Base-by-base conservation (phyloP, 2,113 vertebrate genomes). In the Istiophorus platypterus region DNA sequence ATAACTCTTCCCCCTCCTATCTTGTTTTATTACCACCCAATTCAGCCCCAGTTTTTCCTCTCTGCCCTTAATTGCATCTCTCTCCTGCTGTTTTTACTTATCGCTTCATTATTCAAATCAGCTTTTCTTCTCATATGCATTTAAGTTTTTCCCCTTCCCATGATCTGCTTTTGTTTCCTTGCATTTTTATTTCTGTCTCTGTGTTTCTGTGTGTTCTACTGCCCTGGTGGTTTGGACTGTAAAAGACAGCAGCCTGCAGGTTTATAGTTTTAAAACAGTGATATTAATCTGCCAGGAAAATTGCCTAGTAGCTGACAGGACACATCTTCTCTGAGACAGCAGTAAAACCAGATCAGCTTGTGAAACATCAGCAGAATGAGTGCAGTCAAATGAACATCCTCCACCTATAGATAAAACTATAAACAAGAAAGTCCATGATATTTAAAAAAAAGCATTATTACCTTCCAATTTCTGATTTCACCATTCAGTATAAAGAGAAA, bases 1-100 rank as follows among this genome's bases (percentile, higher is more conserved):
- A 37, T 82, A 71, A 31, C 79, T 65, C 70, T 47, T 68, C 79
- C 45, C 37, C 65, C 62, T 34, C 64, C 51, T 64, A 34, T 83
- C 39, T 65, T 65, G 68, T 82, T 72, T 86, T 65, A 80, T 73
- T 78, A 59, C 42, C 65, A 56, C 51, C 85, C 79, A 66, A 18
- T 58, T 77, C 65, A 81, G 72, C 41, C 64, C 74, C 56, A 59
- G 12, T 76, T 78, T 58, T 14, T 45, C n/a, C 22, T 13, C 1
- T 2, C 54, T 81, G 57, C 20, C 41, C n/a, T 75, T 80, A 70
- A 76, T 78, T 82, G 24, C 57, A 5, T 69, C 76, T 61, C 66
- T 70, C 49, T 41, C 56, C 65, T 41, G 66, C 59, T 74, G 78
- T 57, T 70, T 66, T 56, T 24, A 45, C 14, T 13, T 13, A 5